A percentile compares a stretch with the other conserved stretches of the same genome.
Conservation (phyloP, 2,113 vertebrate species). For the Phyllostomus hastatus region DNA sequence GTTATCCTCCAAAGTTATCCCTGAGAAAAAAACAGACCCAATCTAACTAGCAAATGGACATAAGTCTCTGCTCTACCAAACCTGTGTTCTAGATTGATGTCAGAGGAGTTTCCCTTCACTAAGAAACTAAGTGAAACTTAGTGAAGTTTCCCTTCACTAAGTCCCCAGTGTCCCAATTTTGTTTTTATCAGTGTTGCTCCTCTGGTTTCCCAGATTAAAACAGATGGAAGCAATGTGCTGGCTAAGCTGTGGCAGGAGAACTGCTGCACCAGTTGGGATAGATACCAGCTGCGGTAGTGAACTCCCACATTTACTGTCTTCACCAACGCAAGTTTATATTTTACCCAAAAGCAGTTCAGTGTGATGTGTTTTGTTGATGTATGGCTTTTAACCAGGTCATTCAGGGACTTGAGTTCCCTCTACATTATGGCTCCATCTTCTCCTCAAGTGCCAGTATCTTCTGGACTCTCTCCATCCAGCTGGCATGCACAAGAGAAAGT, state of each 20-base stretch:
- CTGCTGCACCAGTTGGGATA: background rate
- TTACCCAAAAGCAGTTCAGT: background rate
- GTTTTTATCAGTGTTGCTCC: background rate
- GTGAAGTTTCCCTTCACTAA: background rate
- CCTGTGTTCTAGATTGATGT: background rate
- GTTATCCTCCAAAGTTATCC: background rate
- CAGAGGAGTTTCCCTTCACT: background rate
- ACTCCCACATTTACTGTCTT: background rate
- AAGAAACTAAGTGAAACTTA: no score
- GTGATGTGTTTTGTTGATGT: background rate
- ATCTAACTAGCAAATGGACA: background rate
- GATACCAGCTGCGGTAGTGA: background rate
- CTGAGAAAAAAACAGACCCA: background rate
- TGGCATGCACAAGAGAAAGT: background rate
- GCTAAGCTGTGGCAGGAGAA: background rate
- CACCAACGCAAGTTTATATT: background rate
- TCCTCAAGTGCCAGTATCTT: background rate
- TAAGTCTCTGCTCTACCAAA: background rate
- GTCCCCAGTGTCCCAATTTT: background rate
- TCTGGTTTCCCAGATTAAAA: background rate
- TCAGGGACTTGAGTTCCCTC: background rate
- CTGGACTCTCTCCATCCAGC: background rate
- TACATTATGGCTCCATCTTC: background rate
- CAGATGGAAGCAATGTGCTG: background rate
- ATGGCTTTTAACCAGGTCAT: background rate